Conservation (phyloP, 2,113 vertebrate species). For the Anoura caudifer region DNA sequence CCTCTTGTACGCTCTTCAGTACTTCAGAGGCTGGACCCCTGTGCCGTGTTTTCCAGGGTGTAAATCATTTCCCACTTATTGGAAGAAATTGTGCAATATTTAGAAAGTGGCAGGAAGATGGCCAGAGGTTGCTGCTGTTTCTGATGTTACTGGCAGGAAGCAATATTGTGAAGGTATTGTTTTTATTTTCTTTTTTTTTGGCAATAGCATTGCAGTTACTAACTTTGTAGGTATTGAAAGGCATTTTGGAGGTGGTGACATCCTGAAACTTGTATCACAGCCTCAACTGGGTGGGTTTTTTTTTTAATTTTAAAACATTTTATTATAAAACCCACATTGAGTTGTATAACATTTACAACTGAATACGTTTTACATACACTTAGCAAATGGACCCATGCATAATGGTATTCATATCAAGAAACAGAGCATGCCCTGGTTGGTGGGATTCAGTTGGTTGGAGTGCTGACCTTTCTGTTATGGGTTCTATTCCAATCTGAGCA, state of each 20-base stretch:
- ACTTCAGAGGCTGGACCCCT: background rate
- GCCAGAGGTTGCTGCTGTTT: background rate
- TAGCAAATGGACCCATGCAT: background rate
- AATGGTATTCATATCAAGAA: background rate
- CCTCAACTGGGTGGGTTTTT: background rate
- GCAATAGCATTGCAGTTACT: background rate
- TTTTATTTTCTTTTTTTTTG: background rate
- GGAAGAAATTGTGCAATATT: background rate
- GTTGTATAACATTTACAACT: background rate
- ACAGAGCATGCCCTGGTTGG: too few species aligned
- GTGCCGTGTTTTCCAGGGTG: background rate
- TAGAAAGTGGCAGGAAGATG: background rate
- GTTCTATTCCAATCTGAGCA: too few species aligned
- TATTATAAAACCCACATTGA: background rate
- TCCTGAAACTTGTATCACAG: background rate
- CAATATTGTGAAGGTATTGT: background rate
- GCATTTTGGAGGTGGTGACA: background rate
- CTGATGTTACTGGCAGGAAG: background rate
- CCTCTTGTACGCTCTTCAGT: background rate
- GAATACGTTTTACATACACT: background rate
- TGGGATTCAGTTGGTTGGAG: too few species aligned
- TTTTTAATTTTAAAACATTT: background rate
- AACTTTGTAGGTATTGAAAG: background rate
- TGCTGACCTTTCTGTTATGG: too few species aligned
- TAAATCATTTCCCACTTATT: background rate